Base-by-base conservation (phyloP, 2,888 invertebrate genomes). In the Acanthopleura granulata region DNA sequence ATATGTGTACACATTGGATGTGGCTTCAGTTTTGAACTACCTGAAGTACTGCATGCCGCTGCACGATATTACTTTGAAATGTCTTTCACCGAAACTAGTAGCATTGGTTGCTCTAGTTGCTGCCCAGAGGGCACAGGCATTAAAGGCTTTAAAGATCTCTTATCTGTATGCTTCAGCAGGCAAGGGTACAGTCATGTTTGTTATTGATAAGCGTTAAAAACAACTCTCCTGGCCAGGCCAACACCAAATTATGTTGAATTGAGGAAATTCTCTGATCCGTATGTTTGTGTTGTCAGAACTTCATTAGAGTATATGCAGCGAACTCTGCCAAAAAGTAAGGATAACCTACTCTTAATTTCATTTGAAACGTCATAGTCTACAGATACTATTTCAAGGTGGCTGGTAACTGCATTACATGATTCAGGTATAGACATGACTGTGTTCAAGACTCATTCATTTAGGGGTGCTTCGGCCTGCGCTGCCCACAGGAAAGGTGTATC, bases 351-450 rank as follows among this genome's bases (percentile, higher is more conserved):
- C 4, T 75, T 72, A 62, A 49, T 75, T 57, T 75, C 62, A 0
- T 74, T 74, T n/a, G 51, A 62, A 6, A 73, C 62, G 16, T 74
- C 49, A 49, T 49, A 62, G 62, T 22, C 72, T 6, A 70, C 73
- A 0, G 50, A 25, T 50, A 75, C 77, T 27, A 29, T 77, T n/a
- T 73, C 77, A 6, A 49, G 75, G n/a, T 77, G 77, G 77, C 9
- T 75, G 49, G 62, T 72, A 15, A 14, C 0, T 12, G 57, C 62
- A 11, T 51, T 69, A 29, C n/a, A 9, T 22, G 15, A 16, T 9
- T 6, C 73, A 6, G 73, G 73, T 6, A 72, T 72, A 9, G 57
- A 57, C 57, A 72, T 22, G 25, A n/a, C 22, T 12, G 61, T 27
- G n/a, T 75, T 72, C 22, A 75, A 72, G 49, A 66, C 75, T n/a